Conservation (phyloP, 2,888 invertebrate genomes). For the Phlogophora meticulosa region DNA sequence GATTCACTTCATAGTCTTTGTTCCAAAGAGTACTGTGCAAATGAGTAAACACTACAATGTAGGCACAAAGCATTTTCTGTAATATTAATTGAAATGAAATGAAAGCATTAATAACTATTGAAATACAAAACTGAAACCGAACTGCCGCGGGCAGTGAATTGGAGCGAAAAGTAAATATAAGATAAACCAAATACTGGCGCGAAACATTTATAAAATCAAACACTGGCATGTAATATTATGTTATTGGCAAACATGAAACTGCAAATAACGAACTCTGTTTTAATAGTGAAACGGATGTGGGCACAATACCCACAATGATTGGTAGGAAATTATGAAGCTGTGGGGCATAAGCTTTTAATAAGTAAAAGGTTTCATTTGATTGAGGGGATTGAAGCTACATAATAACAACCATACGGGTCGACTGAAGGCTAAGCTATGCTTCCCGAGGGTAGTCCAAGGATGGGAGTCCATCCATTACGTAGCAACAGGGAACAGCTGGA, state of each 20-base stretch:
- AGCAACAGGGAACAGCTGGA: no score
- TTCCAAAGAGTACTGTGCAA: background rate
- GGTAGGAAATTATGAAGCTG: conserved; percentile 14
- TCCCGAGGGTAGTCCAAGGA: no score
- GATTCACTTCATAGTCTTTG: no score
- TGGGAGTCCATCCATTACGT: no score
- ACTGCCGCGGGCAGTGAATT: background rate
- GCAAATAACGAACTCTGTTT: conserved; percentile 16
- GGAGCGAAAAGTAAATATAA: conserved; percentile 5
- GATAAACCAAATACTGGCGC: conserved; percentile 30
- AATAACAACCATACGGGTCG: no score
- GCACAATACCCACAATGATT: background rate
- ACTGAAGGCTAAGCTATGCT: no score
- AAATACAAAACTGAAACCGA: background rate
- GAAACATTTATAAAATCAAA: conserved; percentile 20
- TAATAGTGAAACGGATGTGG: conserved; percentile 13
- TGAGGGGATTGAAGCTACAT: no score
- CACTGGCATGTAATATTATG: background rate
- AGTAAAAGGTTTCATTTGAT: background rate
- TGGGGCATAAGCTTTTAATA: conserved; percentile 11
- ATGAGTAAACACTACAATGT: background rate
- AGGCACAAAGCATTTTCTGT: background rate
- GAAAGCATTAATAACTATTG: background rate
- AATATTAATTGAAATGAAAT: background rate
- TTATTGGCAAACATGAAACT: background rate